These are phyloP conservation scores for Oryctolagus cuniculus DNA, from an alignment of 2,113 vertebrate genomes.

Conservation along the genomic window mOryCun1.1 NC_091453.1:15098001-15098500, in stretches of 20 bases:
- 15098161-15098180: neutral
- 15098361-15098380: conserved; percentile 52
- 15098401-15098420: conserved; percentile 35
- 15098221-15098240: conserved; percentile 39
- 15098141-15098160: neutral
- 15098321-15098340: conserved; percentile 60
- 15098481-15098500: neutral
- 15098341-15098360: conserved; percentile 70
- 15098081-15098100: conserved; percentile 1
- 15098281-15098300: conserved; percentile 69
- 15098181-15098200: conserved; percentile 50
- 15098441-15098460: neutral
- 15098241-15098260: conserved; percentile 56
- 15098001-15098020: conserved; percentile 7
- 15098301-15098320: conserved; percentile 71
- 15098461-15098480: neutral
- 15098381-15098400: conserved; percentile 53
- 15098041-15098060: neutral
- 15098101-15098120: conserved; percentile 16
- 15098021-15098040: neutral
- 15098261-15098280: conserved; percentile 50
- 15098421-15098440: conserved; percentile 16
- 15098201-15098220: conserved; percentile 43
- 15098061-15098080: neutral
- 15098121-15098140: neutral